Base-by-base conservation (phyloP, 2,113 vertebrate genomes). In the Xyliphius kryptos region DNA sequence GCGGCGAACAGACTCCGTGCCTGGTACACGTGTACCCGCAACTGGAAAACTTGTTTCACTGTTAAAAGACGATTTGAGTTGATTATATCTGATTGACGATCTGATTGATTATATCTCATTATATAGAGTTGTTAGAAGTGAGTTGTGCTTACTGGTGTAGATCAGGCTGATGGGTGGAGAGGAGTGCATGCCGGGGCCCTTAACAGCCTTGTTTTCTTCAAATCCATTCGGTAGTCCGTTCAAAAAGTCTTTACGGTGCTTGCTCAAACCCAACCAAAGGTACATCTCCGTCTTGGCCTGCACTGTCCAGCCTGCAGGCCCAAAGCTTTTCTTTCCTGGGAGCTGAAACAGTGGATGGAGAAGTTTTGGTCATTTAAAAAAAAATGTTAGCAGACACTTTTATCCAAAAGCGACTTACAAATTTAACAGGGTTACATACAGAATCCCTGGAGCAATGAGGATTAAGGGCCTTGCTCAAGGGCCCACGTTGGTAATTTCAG, bases 41-140 rank as follows among this genome's bases (percentile, higher is more conserved):
- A 88, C 88, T 98, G 95, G 80, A 98, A 98, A 5, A 91, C 87
- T 76, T 98, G 94, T 14, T 97, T 98, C 87, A 95, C 95, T 98
- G 81, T 11, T 48, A 20, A 37, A 50, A 68, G 12, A 14, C 38
- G 49, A 49, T 61, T 11, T n/a, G 40, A 22, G 15, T 9, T 15
- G 20, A 41, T 54, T 49, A 5, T n/a, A n/a, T n/a, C n/a, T n/a
- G n/a, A n/a, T 19, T 51, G 1, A 56, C 26, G n/a, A 40, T 14
- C 36, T 1, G n/a, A 8, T 44, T 46, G n/a, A n/a, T n/a, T n/a
- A n/a, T n/a, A n/a, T n/a, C n/a, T n/a, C n/a, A n/a, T n/a, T n/a
- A n/a, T n/a, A n/a, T n/a, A n/a, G n/a, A n/a, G n/a, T n/a, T n/a
- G n/a, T n/a, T n/a, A n/a, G n/a, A n/a, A n/a, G n/a, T n/a, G n/a